Percentiles rank a stretch among this genome's conserved stretches.
These are phyloP conservation scores for Steatocranus sp. DNA, from an alignment of 2,797 vertebrate genomes.

Conservation along the genomic window DNA sequence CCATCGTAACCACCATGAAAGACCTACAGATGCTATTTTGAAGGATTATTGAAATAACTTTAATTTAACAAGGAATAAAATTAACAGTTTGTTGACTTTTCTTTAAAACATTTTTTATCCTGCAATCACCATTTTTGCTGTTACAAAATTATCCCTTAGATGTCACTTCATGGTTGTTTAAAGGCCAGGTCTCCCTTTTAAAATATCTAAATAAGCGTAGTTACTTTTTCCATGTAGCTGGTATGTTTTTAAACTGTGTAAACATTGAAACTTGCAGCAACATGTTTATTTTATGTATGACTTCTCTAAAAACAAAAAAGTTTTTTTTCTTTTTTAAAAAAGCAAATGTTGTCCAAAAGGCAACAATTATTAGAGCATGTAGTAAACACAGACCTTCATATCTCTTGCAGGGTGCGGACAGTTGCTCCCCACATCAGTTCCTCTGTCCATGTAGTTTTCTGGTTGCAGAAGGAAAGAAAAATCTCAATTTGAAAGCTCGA, in stretches of 20 bases:
- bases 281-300: background rate
- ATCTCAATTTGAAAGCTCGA: background rate
- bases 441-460: slow-evolving; percentile 65
- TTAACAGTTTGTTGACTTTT: background rate
- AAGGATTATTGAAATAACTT: background rate
- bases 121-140: background rate
- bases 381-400: slow-evolving; percentile 40
- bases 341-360: background rate
- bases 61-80: background rate
- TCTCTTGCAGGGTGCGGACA: slow-evolving; percentile 39
- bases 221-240: background rate
- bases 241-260: background rate
- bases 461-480: background rate
- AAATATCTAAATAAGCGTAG: background rate
- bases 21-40: background rate
- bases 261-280: background rate
- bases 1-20: background rate
- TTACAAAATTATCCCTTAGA: background rate
- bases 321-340: accelerated
- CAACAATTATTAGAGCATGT: background rate
- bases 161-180: background rate
- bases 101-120: background rate
- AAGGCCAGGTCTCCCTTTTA: background rate
- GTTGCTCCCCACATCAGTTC: slow-evolving; percentile 16
- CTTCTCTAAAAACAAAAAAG: background rate